Evolutionary conservation across 2,113 vertebrate species (phyloP).

Genomic region (Ornithorhynchus anatinus): DNA sequence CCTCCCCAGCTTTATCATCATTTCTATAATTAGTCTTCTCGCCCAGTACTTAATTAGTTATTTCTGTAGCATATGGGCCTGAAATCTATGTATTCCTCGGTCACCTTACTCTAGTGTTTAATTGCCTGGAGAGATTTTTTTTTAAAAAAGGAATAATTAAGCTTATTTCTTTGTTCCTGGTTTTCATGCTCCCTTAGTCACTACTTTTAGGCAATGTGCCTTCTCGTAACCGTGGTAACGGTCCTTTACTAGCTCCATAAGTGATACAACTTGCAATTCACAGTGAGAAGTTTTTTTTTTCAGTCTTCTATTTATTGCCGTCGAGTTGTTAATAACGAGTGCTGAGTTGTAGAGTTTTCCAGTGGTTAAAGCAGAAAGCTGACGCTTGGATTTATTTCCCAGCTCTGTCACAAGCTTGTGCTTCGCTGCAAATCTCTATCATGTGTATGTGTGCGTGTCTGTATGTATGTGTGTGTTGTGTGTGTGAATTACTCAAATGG

Average conservation of each 20-base stretch:
- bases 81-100: constrained; percentile 40
- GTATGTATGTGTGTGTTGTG: too few species aligned
- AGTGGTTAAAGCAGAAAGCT: neutral
- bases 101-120: constrained; percentile 41
- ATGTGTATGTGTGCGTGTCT: too few species aligned
- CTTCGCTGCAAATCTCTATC: neutral
- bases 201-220: constrained; percentile 43
- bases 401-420: neutral
- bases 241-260: constrained; percentile 35
- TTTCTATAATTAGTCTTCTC: constrained; percentile 45
- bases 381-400: neutral
- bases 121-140: constrained; percentile 43
- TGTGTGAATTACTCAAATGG: too few species aligned
- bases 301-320: constrained; percentile 7
- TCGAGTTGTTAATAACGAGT: neutral
- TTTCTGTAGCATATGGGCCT: constrained; percentile 46
- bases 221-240: constrained; percentile 37
- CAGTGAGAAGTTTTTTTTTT: neutral
- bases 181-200: constrained; percentile 43
- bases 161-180: constrained; percentile 38
- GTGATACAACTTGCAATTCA: constrained; percentile 5
- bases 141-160: constrained; percentile 45
- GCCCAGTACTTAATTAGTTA: constrained; percentile 30
- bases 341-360: neutral
- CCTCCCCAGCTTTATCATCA: constrained; percentile 16